Conservation (phyloP, 2,888 invertebrate species). For the Tachina fera region DNA sequence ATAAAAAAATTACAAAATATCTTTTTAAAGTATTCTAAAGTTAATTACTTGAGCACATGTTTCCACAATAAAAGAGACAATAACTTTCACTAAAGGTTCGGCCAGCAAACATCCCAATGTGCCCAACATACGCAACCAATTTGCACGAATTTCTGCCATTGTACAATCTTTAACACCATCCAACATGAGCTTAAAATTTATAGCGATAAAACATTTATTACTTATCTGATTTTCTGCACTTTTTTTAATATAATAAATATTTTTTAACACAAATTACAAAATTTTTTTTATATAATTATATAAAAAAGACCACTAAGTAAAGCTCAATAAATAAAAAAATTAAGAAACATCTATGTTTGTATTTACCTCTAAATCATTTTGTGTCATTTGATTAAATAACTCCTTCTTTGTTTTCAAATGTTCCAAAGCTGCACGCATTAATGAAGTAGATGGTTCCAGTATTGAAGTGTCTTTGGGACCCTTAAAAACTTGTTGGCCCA, state of each 20-base stretch:
- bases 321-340: no score
- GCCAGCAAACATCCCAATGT: constrained; percentile 84
- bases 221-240: no score
- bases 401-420: constrained; percentile 85
- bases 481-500: constrained; percentile 86
- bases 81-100: constrained; percentile 79
- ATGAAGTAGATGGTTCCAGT: constrained; percentile 88
- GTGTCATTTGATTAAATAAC: constrained; percentile 85
- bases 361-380: constrained; percentile 84
- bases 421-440: constrained; percentile 89
- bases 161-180: constrained; percentile 84
- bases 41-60: constrained; percentile 79
- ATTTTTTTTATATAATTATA: no score
- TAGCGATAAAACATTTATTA: background rate
- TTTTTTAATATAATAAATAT: no score
- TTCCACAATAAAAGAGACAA: constrained; percentile 86
- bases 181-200: constrained; percentile 82
- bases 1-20: background rate
- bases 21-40: background rate
- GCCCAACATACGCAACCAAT: constrained; percentile 86
- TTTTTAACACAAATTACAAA: no score
- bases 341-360: no score
- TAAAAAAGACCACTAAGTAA: no score
- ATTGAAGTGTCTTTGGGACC: constrained; percentile 84
- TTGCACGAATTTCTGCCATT: constrained; percentile 85